Evolutionary conservation across 2,113 vertebrate genomes (phyloP), one percentile per base, ranked within the genome.

Genomic region (Nothobranchius kuhntae): DNA sequence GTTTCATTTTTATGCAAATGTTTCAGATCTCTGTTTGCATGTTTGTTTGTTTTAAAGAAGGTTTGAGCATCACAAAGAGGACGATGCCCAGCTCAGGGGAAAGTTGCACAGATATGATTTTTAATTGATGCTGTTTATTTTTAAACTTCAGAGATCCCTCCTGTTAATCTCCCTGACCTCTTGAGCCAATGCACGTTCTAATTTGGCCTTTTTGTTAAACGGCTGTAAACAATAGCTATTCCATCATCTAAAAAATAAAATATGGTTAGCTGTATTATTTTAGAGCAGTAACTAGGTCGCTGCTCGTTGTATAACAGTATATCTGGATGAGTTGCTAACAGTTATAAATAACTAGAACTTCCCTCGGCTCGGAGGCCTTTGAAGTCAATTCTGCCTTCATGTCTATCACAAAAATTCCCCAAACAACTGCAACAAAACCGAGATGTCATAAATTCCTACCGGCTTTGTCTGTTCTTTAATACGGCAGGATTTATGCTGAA

Each of bases 281-380:
- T 60, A 42, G 61, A 69, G 68, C 68, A 60, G 67, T 80, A 88
- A 88, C 85, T 91, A 84, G 90, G 90, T 88, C 86, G 83, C 65
- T 11, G 46, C 50, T 36, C 68, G 81, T 90, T 91, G 86, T 83
- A 71, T 86, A 90, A 89, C 80, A 11, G 64, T 68, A 65, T 66
- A 71, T 89, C 58, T 84, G 76, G 67, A 85, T 71, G 82, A 81
- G 76, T 58, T 68, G 64, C 78, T 80, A 72, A 60, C 75, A 62
- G 80, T 86, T 89, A 89, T 78, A 89, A 86, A 90, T 90, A 91
- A 86, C 83, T 54, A 82, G 71, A 87, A 78, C 68, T 85, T 86
- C 82, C 61, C 75, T 69, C 53, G 47, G 67, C 75, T 76, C 58
- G 21, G 17, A 71, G 72, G 77, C 65, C 77, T 89, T 86, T 90